phyloP scores from a whole-genome alignment of 2,113 vertebrate genomes.

The Dromiciops gliroides region DNA sequence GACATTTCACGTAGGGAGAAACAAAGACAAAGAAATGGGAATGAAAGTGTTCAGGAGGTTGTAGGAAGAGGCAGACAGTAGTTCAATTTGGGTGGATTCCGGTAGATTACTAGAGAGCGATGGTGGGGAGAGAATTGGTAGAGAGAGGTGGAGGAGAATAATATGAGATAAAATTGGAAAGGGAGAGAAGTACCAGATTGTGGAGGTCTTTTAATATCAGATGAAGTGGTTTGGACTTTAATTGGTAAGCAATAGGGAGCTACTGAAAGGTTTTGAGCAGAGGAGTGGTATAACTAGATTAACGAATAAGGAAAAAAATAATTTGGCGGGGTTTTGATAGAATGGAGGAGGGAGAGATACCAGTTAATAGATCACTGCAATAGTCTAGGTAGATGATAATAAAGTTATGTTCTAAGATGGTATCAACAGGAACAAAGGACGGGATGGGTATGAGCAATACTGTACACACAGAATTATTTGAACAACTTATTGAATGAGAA shows the following conservation, averaged over 20 bases:
- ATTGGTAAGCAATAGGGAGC: neutral
- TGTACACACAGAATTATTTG: no score
- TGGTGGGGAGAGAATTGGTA: no score
- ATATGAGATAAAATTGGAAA: neutral
- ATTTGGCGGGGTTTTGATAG: no score
- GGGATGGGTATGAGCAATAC: no score
- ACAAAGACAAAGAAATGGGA: neutral
- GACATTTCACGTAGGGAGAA: neutral
- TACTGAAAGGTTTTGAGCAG: neutral
- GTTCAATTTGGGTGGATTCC: neutral
- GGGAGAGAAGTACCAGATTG: neutral
- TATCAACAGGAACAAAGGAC: no score
- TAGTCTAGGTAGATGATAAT: no score
- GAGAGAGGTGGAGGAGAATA: neutral
- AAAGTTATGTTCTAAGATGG: no score
- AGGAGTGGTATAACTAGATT: neutral
- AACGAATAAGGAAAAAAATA: neutral
- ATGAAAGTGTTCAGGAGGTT: neutral
- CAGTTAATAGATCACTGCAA: no score
- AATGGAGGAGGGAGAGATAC: no score
- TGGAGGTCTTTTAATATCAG: neutral
- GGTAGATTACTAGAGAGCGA: no score
- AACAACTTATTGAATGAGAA: no score
- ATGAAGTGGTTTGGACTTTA: neutral
- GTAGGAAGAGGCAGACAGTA: neutral